Evolutionary conservation across 53 echinoderm and acorn worm species (phyloP), one percentile per base, ranked within the genome.

Genomic region (Glandiceps talaboti): DNA sequence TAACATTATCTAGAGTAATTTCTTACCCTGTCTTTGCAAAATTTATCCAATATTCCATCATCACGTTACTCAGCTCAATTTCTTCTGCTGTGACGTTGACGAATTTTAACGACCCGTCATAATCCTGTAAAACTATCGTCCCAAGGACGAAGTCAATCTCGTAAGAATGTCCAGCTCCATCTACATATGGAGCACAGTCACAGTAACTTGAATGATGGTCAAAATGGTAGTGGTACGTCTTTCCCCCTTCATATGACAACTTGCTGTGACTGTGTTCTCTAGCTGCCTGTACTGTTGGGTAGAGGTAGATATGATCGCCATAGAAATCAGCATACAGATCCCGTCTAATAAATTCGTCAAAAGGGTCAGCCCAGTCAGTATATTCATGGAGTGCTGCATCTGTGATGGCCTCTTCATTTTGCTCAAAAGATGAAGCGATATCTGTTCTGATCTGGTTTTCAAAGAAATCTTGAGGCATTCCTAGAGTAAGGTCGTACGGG

Each of bases 21-120:
- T n/a, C 89, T 93, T 83, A 94, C 94, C 94, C 94, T 79, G 83
- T 90, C 81, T 94, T 94, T 32, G 90, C 94, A 92, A 94, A 94
- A 79, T 94, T 94, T 1, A 87, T 86, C 94, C 94, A 92, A 64
- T 90, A 92, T 0, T 88, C 84, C 92, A 94, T 94, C 82, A 94
- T 80, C 27, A 84, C 79, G 25, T 83, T 78, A 1, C 85, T 86
- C 29, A 94, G 86, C 6, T 81, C 84, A 31, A 79, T 77, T 85
- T 94, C 94, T 33, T 94, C 92, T 28, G 77, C 74, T 1, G 88
- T 92, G 78, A 90, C 92, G 0, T 33, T 76, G 32, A 84, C n/a
- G n/a, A n/a, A n/a, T n/a, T n/a, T n/a, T n/a, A n/a, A n/a, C n/a
- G n/a, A n/a, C n/a, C n/a, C n/a, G n/a, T n/a, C n/a, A n/a, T n/a